Conservation (phyloP, 1,140 invertebrate genomes). For the Drosophila repleta region DNA sequence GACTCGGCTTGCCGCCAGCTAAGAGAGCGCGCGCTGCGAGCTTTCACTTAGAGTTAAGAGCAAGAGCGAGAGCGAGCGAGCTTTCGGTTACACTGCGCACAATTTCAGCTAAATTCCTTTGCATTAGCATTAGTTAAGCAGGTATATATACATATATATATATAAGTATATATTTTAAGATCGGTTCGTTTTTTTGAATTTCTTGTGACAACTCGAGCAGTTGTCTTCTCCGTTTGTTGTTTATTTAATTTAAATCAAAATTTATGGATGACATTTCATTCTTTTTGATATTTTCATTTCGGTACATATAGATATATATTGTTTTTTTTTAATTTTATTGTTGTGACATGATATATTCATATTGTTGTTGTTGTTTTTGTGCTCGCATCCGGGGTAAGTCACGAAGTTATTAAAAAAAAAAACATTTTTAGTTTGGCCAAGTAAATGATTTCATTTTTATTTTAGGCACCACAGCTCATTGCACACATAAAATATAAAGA, state of each 20-base stretch:
- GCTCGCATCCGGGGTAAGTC: slow-evolving; percentile 76
- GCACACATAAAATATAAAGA: slow-evolving; percentile 28
- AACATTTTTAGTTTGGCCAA: slow-evolving; percentile 59
- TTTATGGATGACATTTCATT: slow-evolving; percentile 51
- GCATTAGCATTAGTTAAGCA: slow-evolving; percentile 21
- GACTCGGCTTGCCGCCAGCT: background rate
- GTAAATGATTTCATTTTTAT: slow-evolving; percentile 83
- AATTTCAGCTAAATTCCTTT: slow-evolving; percentile 32
- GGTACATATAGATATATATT: slow-evolving; percentile 15
- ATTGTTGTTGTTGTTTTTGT: slow-evolving; percentile 54
- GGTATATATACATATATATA: slow-evolving; percentile 43
- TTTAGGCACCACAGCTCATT: slow-evolving; percentile 72
- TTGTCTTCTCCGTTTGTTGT: slow-evolving; percentile 60
- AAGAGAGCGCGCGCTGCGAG: slow-evolving; percentile 22
- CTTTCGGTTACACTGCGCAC: slow-evolving; percentile 52
- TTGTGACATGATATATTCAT: slow-evolving; percentile 53
- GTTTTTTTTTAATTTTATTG: slow-evolving; percentile 39
- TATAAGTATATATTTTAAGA: slow-evolving; percentile 50
- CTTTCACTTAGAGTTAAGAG: slow-evolving; percentile 30
- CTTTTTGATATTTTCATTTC: slow-evolving; percentile 40
- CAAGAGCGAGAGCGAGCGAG: slow-evolving; percentile 11
- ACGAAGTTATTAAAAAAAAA: slow-evolving; percentile 62
- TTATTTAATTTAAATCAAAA: slow-evolving; percentile 69
- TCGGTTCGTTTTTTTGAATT: slow-evolving; percentile 22
- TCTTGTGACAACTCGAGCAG: slow-evolving; percentile 53